Base-by-base conservation (phyloP, 2,113 vertebrate species). In the Enhydra lutris region DNA sequence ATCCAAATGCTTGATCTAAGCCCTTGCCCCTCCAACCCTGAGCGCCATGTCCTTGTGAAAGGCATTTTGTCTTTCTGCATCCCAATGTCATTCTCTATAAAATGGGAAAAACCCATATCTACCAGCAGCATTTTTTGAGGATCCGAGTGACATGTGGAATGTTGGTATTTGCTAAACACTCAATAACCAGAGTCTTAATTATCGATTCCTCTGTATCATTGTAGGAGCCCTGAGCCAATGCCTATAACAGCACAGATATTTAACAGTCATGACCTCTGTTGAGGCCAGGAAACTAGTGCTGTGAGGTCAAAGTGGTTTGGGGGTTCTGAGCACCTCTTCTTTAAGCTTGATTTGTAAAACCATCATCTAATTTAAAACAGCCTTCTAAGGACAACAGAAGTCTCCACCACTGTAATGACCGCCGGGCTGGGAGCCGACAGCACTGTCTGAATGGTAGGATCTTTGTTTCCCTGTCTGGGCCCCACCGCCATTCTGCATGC, bases 291-390 rank as follows among this genome's bases (percentile, higher is more conserved):
- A 88, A 57, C 39, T 14, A 29, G 4, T 7, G 6, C 29, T 31
- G 17, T 13, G 47, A 45, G 24, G 17, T 47, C 52, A 89, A 47
- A 21, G 24, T 13, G 8, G 15, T 50, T 3, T 14, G 9, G 45
- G 82, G 24, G 5, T 36, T 59, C 78, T 42, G 14, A 76, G 36
- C 20, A 26, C 73, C 78, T 95, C 52, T 81, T 86, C 73, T 57
- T 89, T 61, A 85, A 76, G 39, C n/a, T 42, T 50, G 29, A 59
- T 17, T 57, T 86, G 45, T 71, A 67, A 83, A 90, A 76, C 71
- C 55, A 47, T 47, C 7, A 24, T 23, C 78, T 93, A 84, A 91
- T 86, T 74, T 82, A 14, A 59, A 95, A 21, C 24, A 97, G 80
- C 13, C 4, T 42, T 20, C 61, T 10, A 24, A 36, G 26, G 59